Evolutionary conservation across 35 echinoderm and acorn worm species (phyloP).

Genomic region (Hemicentrotus pulcherrimus): DNA sequence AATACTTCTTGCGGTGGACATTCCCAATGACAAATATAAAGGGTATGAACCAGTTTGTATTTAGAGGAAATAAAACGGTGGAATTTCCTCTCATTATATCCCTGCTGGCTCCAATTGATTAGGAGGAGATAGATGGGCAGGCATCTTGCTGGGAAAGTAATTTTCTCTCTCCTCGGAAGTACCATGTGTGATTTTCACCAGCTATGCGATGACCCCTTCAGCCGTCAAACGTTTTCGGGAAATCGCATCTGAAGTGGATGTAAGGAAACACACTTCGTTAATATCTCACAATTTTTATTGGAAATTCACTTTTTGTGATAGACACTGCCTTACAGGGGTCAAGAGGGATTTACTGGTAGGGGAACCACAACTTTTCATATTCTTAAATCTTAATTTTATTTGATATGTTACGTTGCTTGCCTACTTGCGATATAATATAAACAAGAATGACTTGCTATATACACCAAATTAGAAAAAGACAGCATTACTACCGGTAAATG

Average conservation of each 20-base stretch:
- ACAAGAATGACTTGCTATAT: background rate
- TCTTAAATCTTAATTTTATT: background rate
- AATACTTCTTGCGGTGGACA: constrained; percentile 9
- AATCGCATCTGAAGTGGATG: background rate
- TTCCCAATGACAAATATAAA: background rate
- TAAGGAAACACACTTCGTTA: background rate
- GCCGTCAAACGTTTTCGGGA: background rate
- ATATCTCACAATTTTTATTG: background rate
- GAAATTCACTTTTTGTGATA: background rate
- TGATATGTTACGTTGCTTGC: background rate
- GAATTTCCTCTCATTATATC: constrained; percentile 42
- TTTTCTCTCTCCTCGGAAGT: background rate
- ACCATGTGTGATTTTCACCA: constrained; percentile 35
- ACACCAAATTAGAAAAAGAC: background rate
- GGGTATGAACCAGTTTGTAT: constrained; percentile 8
- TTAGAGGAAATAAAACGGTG: background rate
- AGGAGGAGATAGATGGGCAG: constrained; percentile 32
- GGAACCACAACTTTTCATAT: background rate
- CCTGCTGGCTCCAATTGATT: constrained; percentile 37
- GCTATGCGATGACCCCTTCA: constrained; percentile 38
- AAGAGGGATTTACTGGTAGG: background rate
- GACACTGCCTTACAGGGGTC: background rate
- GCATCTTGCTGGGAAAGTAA: constrained; percentile 46
- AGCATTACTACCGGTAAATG: background rate
- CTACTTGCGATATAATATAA: background rate